Conservation (phyloP, 2,113 vertebrate genomes). For the Xenotilapia leptura region DNA sequence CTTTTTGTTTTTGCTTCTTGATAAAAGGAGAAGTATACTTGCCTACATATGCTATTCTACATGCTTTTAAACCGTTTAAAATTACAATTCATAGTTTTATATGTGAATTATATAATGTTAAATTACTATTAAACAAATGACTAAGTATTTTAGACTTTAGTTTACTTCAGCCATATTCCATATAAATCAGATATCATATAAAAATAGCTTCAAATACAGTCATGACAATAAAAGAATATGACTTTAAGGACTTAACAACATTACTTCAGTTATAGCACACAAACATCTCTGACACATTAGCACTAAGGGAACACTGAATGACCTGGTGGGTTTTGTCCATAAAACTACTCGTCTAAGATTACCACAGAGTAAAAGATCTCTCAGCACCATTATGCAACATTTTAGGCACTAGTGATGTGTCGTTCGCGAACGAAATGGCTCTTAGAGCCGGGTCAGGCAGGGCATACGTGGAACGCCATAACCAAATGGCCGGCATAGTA, state of each 20-base stretch:
- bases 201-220: not conserved
- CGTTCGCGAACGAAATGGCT: too few species aligned
- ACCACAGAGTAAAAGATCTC: too few species aligned
- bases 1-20: not conserved
- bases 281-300: too few species aligned
- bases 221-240: not conserved
- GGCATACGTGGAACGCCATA: not conserved
- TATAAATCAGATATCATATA: not conserved
- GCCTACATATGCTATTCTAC: not conserved
- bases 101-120: not conserved
- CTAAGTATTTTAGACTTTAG: not conserved
- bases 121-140: not conserved
- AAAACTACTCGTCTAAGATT: too few species aligned
- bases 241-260: not conserved
- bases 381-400: too few species aligned
- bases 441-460: rapidly evolving
- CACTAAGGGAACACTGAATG: too few species aligned
- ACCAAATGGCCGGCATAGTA: rapidly evolving
- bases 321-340: too few species aligned
- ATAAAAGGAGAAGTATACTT: not conserved
- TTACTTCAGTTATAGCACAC: too few species aligned
- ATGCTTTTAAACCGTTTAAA: not conserved
- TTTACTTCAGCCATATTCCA: not conserved
- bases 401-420: too few species aligned
- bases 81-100: not conserved